A percentile compares a stretch with the other conserved stretches of the same genome.
These are phyloP conservation scores for Hestina assimilis DNA, from an alignment of 1,140 invertebrate species.

Conservation along the genomic window DNA sequence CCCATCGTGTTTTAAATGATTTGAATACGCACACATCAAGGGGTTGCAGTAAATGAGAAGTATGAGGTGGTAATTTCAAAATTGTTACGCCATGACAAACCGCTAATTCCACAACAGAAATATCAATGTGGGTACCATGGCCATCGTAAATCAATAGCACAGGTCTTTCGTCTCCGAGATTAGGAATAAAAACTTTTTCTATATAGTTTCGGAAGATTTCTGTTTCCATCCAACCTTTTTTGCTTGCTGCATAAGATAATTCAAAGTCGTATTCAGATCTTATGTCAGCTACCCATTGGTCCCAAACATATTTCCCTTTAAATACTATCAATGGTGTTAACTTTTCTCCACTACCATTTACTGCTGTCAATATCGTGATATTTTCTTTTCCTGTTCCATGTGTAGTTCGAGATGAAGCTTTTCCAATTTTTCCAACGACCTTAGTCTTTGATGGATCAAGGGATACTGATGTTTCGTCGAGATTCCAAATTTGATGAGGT, in stretches of 20 bases:
- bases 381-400: slow-evolving; percentile 31
- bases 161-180: slow-evolving; percentile 28
- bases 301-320: slow-evolving; percentile 36
- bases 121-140: slow-evolving; percentile 42
- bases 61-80: slow-evolving; percentile 49
- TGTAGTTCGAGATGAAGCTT: slow-evolving; percentile 19
- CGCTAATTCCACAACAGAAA: slow-evolving; percentile 29
- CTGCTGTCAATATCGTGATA: slow-evolving; percentile 34
- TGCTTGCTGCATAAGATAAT: slow-evolving; percentile 26
- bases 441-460: slow-evolving; percentile 28
- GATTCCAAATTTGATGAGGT: slow-evolving; percentile 22
- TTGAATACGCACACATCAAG: slow-evolving; percentile 43
- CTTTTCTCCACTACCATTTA: slow-evolving; percentile 26
- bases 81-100: slow-evolving; percentile 37
- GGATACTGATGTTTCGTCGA: slow-evolving; percentile 25
- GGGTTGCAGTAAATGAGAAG: slow-evolving; percentile 48
- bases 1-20: slow-evolving; percentile 28
- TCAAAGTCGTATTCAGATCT: slow-evolving; percentile 22
- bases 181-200: slow-evolving; percentile 21
- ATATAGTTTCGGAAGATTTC: slow-evolving; percentile 48
- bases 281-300: slow-evolving; percentile 25
- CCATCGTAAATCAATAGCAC: slow-evolving; percentile 53
- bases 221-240: slow-evolving; percentile 46
- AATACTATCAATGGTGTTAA: slow-evolving; percentile 30
- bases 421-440: slow-evolving; percentile 14